Percentiles rank a stretch among this genome's conserved stretches.
phyloP scores from a whole-genome alignment of 1,140 invertebrate species.

The Eueides isabella region DNA sequence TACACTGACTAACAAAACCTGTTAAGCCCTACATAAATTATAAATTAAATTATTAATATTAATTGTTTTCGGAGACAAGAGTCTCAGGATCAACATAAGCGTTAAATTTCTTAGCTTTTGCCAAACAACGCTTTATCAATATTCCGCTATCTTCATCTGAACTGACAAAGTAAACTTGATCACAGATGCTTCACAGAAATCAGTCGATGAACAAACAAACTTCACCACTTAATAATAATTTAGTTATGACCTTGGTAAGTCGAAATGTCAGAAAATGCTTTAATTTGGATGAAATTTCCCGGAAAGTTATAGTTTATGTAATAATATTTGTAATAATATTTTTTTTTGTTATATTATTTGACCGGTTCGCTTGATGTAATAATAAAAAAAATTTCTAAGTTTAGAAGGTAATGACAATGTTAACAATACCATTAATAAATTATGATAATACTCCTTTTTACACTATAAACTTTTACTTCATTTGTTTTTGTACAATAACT shows the following conservation, averaged over 20 bases:
- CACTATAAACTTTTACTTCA: too few species aligned
- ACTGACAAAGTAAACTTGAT: constrained; percentile 4
- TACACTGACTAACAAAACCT: not conserved
- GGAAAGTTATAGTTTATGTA: not conserved
- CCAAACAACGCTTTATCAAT: constrained; percentile 1
- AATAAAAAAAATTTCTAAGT: too few species aligned
- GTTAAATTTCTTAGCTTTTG: not conserved
- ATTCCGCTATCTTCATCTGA: not conserved
- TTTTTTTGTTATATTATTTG: too few species aligned
- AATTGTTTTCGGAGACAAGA: too few species aligned
- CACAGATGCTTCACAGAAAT: constrained; percentile 7
- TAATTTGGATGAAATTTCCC: not conserved
- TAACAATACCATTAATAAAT: too few species aligned
- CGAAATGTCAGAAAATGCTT: not conserved
- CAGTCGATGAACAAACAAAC: constrained; percentile 4
- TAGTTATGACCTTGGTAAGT: not conserved
- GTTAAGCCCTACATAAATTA: not conserved
- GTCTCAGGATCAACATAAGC: not conserved
- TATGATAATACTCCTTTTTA: too few species aligned
- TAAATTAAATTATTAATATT: not conserved
- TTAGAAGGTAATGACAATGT: too few species aligned
- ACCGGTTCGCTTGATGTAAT: too few species aligned
- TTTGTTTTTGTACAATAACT: too few species aligned
- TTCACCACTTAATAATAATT: constrained; percentile 6
- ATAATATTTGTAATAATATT: too few species aligned